These are phyloP conservation scores for Apodemia zela DNA, from an alignment of 2,888 invertebrate genomes.

Conservation along the genomic window DNA sequence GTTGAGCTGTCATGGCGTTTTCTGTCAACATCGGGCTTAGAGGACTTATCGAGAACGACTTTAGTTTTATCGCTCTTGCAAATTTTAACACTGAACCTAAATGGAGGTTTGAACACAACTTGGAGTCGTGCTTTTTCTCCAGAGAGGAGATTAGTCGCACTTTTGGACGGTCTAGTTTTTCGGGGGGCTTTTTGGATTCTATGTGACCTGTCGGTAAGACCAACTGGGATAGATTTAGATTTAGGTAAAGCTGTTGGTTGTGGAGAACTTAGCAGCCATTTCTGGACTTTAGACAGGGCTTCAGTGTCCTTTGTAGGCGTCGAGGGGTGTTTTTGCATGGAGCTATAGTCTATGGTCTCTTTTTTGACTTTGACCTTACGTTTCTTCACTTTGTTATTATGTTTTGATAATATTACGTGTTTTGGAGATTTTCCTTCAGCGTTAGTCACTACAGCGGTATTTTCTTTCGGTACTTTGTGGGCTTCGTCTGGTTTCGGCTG, in stretches of 20 bases:
- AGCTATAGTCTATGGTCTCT: slow-evolving; percentile 90
- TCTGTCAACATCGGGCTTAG: slow-evolving; percentile 69
- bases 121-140: slow-evolving; percentile 87
- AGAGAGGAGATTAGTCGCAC: slow-evolving; percentile 84
- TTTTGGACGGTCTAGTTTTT: slow-evolving; percentile 82
- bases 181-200: slow-evolving; percentile 75
- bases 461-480: slow-evolving; percentile 65
- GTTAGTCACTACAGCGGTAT: slow-evolving; percentile 62
- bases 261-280: slow-evolving; percentile 90
- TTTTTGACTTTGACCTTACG: slow-evolving; percentile 82
- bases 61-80: slow-evolving; percentile 85
- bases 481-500: slow-evolving; percentile 57
- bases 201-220: slow-evolving; percentile 79
- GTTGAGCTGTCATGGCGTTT: slow-evolving; percentile 46
- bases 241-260: slow-evolving; percentile 84
- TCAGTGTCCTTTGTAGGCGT: slow-evolving; percentile 77
- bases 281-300: slow-evolving; percentile 88
- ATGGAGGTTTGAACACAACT: slow-evolving; percentile 93
- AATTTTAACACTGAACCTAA: slow-evolving; percentile 91
- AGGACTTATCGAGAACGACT: slow-evolving; percentile 80
- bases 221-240: slow-evolving; percentile 91
- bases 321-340: slow-evolving; percentile 81
- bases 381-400: slow-evolving; percentile 70
- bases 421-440: slow-evolving; percentile 79
- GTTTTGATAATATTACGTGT: slow-evolving; percentile 73